Base-by-base conservation (phyloP, 2,797 vertebrate species). In the Bufotes viridis region DNA sequence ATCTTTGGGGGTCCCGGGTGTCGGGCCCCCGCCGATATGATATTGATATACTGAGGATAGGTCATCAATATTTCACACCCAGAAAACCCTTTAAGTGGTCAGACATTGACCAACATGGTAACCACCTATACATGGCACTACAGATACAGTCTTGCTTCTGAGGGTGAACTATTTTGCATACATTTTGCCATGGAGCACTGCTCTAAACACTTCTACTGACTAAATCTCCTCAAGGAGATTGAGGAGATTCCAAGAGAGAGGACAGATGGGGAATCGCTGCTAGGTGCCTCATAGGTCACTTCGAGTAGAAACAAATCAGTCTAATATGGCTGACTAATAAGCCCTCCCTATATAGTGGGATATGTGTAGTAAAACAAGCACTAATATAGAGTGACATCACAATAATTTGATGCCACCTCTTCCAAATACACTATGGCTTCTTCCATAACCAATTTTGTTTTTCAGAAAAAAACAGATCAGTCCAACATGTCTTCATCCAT, bases 401-500 rank as follows among this genome's bases (percentile, higher is more conserved):
- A 67, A 60, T 60, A 60, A 29, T 12, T 15, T 8, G 29, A 26
- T 15, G 11, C 7, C 5, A 2, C 14, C 69, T 18, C 69, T 72
- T 20, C 67, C 67, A 29, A 69, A 69, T 15, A 69, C 67, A 20
- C 10, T 49, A n/a, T 22, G 10, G 18, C 42, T 1, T 79, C 26
- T 20, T 78, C 15, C 22, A 15, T 86, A 57, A 80, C 51, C 51
- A 11, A 7, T 42, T 0, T 89, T 81, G 88, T 93, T 81, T 91
- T 78, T 0, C 90, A 96, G 95, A 87, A 70, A 0, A 0, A 87
- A 10, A 89, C 70, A 22, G 76, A 69, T 29, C 82, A 55, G 18
- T 34, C 61, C 20, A 95, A 94, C 93, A 95, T 94, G 85, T 91
- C 94, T 34, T 87, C 93, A 0, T 90, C 91, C 3, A 88, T 87